These are phyloP conservation scores for Hylaea fasciaria DNA, from an alignment of 2,888 invertebrate genomes.

Conservation along the genomic window DNA sequence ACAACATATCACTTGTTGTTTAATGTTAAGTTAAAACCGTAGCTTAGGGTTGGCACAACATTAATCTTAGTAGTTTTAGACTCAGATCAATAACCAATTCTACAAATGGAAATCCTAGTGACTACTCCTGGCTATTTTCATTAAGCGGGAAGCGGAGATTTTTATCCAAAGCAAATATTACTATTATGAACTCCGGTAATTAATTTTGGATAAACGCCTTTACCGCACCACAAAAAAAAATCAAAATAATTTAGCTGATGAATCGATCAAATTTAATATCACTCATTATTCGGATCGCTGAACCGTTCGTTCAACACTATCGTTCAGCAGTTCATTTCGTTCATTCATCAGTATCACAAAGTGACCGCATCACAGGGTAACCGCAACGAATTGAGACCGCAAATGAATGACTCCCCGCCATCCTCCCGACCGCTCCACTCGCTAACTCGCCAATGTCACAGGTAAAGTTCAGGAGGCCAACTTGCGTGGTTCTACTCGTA, in stretches of 20 bases:
- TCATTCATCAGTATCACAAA: constrained; percentile 13
- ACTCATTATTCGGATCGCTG: neutral
- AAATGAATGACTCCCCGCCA: constrained; percentile 38
- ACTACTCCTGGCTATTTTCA: neutral
- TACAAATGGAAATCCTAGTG: too few relatives aligned
- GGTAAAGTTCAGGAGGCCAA: neutral
- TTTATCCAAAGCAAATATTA: neutral
- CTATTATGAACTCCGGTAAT: too few relatives aligned
- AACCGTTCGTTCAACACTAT: neutral
- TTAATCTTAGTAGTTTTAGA: neutral
- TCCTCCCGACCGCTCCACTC: constrained; percentile 39
- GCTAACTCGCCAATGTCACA: constrained; percentile 31
- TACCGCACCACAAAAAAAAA: too few relatives aligned
- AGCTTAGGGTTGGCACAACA: constrained; percentile 26
- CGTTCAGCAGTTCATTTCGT: neutral
- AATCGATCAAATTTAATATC: neutral
- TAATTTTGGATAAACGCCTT: too few relatives aligned
- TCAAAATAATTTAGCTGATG: neutral
- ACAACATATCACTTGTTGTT: constrained; percentile 32
- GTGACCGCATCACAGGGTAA: constrained; percentile 15
- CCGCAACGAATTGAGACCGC: constrained; percentile 34
- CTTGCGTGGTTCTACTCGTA: neutral
- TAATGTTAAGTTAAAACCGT: constrained; percentile 24
- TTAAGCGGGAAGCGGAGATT: neutral
- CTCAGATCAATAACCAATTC: too few relatives aligned